Conservation (phyloP, 2,113 vertebrate species). For the Hiodon tergisus region DNA sequence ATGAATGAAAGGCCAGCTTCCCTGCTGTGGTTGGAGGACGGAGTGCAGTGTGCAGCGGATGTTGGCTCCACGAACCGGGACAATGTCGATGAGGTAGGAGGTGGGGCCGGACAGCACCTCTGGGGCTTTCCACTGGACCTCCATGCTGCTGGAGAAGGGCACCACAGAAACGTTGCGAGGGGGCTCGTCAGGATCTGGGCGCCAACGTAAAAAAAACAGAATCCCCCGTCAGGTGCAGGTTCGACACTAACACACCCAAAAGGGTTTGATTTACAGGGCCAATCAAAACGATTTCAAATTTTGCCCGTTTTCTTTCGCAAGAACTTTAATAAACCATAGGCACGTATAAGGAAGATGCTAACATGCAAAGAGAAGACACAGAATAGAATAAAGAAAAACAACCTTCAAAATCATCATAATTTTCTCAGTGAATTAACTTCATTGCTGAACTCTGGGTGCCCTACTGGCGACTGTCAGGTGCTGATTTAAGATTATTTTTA, state of each 20-base stretch:
- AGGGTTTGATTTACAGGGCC: not conserved
- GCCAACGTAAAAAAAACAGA: constrained; percentile 15
- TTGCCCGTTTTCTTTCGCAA: not conserved
- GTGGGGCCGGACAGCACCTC: constrained; percentile 80
- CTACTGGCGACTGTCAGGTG: constrained; percentile 62
- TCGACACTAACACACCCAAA: not conserved
- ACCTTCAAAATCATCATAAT: not conserved
- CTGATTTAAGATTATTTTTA: constrained; percentile 89
- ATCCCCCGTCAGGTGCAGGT: not conserved
- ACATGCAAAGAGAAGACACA: not conserved
- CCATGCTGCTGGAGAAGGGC: constrained; percentile 71
- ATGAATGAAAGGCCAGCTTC: constrained; percentile 29
- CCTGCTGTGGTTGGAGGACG: too few relatives aligned
- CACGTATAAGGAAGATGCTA: not conserved
- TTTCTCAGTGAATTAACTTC: constrained; percentile 7
- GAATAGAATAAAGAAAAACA: too few relatives aligned
- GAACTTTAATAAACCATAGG: not conserved
- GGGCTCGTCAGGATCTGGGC: constrained; percentile 79
- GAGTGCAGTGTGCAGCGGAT: not conserved
- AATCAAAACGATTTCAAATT: not conserved
- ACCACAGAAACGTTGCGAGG: constrained; percentile 70
- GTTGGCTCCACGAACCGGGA: constrained; percentile 56
- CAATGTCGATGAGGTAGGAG: constrained; percentile 78
- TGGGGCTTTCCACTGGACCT: constrained; percentile 77
- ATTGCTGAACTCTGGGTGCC: constrained; percentile 59